A percentile compares a stretch with the other conserved stretches of the same genome.
phyloP scores from a whole-genome alignment of 1,140 invertebrate genomes.

The Scaptomyza graminum region DNA sequence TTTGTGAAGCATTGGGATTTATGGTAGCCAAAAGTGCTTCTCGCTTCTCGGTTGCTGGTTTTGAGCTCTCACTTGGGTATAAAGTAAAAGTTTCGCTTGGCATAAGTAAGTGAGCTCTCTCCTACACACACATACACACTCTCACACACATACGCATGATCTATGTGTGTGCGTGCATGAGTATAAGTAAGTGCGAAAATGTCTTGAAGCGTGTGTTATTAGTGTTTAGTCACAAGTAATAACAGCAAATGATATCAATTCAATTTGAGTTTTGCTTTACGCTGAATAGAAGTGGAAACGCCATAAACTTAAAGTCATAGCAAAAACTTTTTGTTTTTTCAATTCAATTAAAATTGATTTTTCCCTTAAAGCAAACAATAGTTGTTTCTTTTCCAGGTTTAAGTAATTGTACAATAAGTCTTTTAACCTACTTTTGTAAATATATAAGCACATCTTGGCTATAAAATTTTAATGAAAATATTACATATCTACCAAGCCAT shows the following conservation, averaged over 20 bases:
- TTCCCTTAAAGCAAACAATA: not conserved
- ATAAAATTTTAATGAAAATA: constrained; percentile 15
- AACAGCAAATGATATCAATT: constrained; percentile 60
- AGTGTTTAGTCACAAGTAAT: constrained; percentile 65
- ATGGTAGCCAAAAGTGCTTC: constrained; percentile 62
- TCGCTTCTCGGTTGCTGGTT: constrained; percentile 38
- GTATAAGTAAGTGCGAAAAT: constrained; percentile 54
- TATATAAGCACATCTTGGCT: not conserved
- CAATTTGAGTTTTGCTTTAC: constrained; percentile 28
- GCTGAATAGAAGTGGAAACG: constrained; percentile 5
- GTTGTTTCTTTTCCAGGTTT: not conserved
- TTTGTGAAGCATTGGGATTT: constrained; percentile 53
- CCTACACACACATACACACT: constrained; percentile 7
- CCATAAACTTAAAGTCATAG: constrained; percentile 9
- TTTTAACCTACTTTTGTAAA: not conserved
- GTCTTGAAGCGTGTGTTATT: constrained; percentile 48
- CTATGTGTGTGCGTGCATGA: not conserved
- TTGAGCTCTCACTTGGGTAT: constrained; percentile 46
- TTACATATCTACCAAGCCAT: not conserved
- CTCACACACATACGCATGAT: not conserved
- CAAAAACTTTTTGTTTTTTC: not conserved
- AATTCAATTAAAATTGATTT: not conserved
- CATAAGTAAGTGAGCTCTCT: constrained; percentile 27
- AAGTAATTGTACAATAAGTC: not conserved
- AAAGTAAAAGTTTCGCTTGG: constrained; percentile 61